Conservation (phyloP, 2,888 invertebrate genomes). For the Ormyrus pomaceus region DNA sequence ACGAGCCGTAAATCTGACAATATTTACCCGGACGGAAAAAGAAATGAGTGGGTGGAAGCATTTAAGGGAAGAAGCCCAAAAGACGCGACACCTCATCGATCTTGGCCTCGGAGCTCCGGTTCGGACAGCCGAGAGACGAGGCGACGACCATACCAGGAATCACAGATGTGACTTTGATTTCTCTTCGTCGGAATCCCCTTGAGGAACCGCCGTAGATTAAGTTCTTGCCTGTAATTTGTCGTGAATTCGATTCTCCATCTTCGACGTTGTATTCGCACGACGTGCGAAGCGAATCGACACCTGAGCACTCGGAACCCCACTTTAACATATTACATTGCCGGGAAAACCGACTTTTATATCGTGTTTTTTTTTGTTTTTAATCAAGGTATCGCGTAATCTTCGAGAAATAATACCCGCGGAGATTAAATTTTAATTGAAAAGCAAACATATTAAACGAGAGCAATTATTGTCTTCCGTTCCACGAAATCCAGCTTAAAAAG, state of each 20-base stretch:
- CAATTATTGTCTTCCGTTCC: neutral
- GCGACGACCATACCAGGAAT: constrained; percentile 64
- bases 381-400: neutral
- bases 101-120: constrained; percentile 66
- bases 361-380: neutral
- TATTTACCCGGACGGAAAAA: constrained; percentile 18
- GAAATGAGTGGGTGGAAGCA: constrained; percentile 18
- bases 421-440: no score
- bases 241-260: constrained; percentile 53
- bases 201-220: constrained; percentile 72
- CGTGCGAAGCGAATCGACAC: constrained; percentile 49
- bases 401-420: neutral
- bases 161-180: constrained; percentile 76
- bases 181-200: constrained; percentile 69
- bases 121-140: constrained; percentile 64
- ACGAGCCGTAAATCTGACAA: constrained; percentile 7
- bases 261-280: constrained; percentile 42
- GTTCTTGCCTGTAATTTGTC: constrained; percentile 70
- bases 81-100: constrained; percentile 70
- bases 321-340: constrained; percentile 38
- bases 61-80: constrained; percentile 45
- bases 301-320: constrained; percentile 46
- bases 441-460: no score
- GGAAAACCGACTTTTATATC: neutral
- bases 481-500: neutral